Evolutionary conservation across 1,140 invertebrate genomes (phyloP).

Genomic region (Trypoxylus dichotomus): DNA sequence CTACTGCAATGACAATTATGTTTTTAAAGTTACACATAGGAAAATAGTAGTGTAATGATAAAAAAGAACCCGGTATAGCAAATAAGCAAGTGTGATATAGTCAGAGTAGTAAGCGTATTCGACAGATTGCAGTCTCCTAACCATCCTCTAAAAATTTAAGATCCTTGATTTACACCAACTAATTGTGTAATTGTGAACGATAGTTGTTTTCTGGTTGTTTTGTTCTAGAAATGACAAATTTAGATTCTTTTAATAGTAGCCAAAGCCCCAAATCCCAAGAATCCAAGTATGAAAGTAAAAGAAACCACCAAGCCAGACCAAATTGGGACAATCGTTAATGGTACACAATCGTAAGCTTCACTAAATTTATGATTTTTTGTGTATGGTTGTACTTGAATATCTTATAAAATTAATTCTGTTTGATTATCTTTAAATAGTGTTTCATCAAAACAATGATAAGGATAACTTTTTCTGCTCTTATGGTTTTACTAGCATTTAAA

Average conservation of each 20-base stretch:
- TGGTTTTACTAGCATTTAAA: constrained; percentile 43
- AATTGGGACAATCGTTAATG: constrained; percentile 77
- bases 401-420: constrained; percentile 47
- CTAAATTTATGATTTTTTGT: constrained; percentile 54
- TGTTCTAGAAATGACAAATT: constrained; percentile 88
- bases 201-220: too few species aligned
- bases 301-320: constrained; percentile 76
- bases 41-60: too few species aligned
- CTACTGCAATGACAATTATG: too few species aligned
- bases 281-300: constrained; percentile 65
- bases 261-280: constrained; percentile 74
- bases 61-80: too few species aligned
- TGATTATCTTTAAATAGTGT: constrained; percentile 46
- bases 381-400: constrained; percentile 57
- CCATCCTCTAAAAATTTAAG: too few species aligned
- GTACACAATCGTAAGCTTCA: constrained; percentile 71
- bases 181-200: constrained; percentile 62
- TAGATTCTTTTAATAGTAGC: constrained; percentile 79
- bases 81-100: too few species aligned
- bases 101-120: too few species aligned
- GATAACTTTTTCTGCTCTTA: constrained; percentile 57
- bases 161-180: too few species aligned
- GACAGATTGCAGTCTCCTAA: too few species aligned
- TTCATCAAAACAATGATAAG: constrained; percentile 57
- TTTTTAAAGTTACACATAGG: too few species aligned